Evolutionary conservation across 2,797 vertebrate genomes (phyloP).

Genomic region (Parauchenoglanis punctatus): DNA sequence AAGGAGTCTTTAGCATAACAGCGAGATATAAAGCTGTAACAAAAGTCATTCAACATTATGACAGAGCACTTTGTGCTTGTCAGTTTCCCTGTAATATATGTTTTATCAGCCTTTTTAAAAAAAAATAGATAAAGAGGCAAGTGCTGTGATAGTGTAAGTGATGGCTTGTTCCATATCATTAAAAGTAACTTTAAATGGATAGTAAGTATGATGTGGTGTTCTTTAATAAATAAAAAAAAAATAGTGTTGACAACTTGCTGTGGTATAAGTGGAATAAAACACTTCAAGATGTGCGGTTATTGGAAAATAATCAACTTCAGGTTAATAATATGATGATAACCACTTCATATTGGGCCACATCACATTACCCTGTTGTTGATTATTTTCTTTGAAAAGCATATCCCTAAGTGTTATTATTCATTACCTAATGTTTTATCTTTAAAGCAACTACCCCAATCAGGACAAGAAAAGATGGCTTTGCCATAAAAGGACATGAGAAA

Average conservation of each 20-base stretch:
- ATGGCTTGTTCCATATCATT: not conserved
- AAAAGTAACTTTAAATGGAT: not conserved
- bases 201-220: too few relatives aligned
- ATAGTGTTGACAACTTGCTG: not conserved
- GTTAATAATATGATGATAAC: not conserved
- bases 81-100: not conserved
- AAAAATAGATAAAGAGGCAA: not conserved
- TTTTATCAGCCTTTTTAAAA: not conserved
- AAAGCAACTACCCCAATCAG: conserved; percentile 57
- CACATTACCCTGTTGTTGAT: not conserved
- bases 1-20: not conserved
- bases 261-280: not conserved
- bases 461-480: conserved; percentile 77
- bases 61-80: not conserved
- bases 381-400: not conserved
- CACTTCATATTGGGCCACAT: not conserved
- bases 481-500: conserved; percentile 76
- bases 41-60: not conserved
- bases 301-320: not conserved
- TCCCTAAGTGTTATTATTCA: not conserved
- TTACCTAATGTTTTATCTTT: conserved; percentile 34
- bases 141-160: not conserved
- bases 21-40: not conserved
- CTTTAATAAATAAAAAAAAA: not conserved
- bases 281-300: not conserved